Conservation (phyloP, 2,797 vertebrate species). For the Discoglossus pictus region DNA sequence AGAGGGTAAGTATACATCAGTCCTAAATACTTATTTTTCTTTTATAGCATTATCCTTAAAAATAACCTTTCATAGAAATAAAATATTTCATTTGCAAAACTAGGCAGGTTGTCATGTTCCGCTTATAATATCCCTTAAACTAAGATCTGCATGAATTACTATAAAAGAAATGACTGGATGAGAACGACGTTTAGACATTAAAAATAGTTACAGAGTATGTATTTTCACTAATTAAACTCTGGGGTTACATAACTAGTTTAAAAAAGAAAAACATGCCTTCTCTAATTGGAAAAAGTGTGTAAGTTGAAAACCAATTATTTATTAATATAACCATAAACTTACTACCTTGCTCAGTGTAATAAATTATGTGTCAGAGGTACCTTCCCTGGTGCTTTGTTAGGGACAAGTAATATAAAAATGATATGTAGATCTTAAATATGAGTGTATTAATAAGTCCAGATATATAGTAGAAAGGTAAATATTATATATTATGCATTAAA, state of each 20-base stretch:
- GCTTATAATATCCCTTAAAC: too few species aligned
- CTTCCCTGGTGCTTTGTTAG: neutral
- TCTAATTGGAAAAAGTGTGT: slow-evolving; percentile 10
- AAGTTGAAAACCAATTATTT: neutral
- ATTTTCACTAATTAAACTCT: slow-evolving; percentile 5
- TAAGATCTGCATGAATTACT: too few species aligned
- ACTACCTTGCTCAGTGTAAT: neutral
- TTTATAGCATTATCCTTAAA: too few species aligned
- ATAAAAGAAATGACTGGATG: too few species aligned
- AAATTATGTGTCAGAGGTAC: neutral
- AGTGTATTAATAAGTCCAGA: neutral
- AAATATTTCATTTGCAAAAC: too few species aligned
- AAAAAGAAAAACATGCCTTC: slow-evolving; percentile 2
- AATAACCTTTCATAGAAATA: too few species aligned
- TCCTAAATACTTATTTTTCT: too few species aligned
- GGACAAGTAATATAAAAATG: neutral
- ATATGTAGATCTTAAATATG: slow-evolving; percentile 4
- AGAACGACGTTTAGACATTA: neutral
- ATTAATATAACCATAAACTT: neutral
- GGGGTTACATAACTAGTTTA: neutral
- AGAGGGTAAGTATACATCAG: too few species aligned
- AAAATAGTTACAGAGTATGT: neutral
- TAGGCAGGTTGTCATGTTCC: too few species aligned
- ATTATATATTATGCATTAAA: too few species aligned
- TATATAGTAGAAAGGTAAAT: too few species aligned